Percentiles rank a stretch among this genome's conserved stretches.
Evolutionary conservation across 2,888 invertebrate genomes (phyloP).

Genomic region (Tetranychus truncatus): DNA sequence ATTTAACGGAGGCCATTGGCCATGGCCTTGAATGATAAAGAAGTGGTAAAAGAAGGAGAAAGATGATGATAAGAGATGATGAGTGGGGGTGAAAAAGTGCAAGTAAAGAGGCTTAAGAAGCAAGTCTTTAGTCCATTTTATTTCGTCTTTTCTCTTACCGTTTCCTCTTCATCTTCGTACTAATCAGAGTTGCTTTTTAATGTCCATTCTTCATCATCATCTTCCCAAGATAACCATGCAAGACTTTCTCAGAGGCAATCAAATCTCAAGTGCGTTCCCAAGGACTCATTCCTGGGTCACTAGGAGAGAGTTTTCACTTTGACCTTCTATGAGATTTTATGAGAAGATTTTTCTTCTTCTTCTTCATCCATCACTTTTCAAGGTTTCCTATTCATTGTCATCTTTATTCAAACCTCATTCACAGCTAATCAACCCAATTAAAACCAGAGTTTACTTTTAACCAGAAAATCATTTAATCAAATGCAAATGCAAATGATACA

Average conservation of each 20-base stretch:
- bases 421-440: background rate
- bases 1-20: background rate
- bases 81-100: background rate
- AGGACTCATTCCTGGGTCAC: background rate
- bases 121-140: background rate
- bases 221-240: background rate
- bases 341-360: background rate
- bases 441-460: background rate
- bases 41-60: background rate
- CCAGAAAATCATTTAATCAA: no score
- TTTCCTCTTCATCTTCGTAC: background rate
- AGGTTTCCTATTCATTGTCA: background rate
- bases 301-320: background rate
- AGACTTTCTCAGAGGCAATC: background rate
- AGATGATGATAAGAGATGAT: background rate
- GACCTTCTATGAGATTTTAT: background rate
- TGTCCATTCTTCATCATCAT: background rate
- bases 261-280: background rate
- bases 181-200: background rate
- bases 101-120: background rate
- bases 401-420: background rate
- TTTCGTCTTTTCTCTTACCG: background rate
- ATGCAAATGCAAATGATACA: no score
- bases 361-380: background rate
- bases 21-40: constrained; percentile 1